Base-by-base conservation (phyloP, 1,140 invertebrate species). In the Reticulitermes speratus region DNA sequence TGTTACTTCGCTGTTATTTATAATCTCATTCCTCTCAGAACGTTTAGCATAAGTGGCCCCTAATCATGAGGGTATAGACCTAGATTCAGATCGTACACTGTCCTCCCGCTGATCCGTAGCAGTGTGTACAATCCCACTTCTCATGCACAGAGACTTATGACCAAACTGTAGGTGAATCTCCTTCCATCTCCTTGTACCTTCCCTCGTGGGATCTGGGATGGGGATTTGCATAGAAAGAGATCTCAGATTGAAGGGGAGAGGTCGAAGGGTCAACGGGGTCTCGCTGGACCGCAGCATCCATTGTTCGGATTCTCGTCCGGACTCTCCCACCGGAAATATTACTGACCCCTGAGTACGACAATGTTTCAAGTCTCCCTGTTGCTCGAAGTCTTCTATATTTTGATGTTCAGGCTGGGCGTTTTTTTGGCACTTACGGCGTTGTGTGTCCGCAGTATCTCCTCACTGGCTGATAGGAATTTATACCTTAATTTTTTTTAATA, bases 191-290 rank as follows among this genome's bases (percentile, higher is more conserved):
- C 65, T 65, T 23, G 45, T 48, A 11, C 45, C 3, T 48, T 48
- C 45, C 52, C 52, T 55, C 52, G 19, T 75, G n/a, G 65, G 65
- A 75, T 30, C 25, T n/a, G n/a, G 65, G 65, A 25, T 75, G 65
- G n/a, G 52, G 65, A 75, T 75, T 75, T 75, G 65, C 65, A 75
- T 75, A 75, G 65, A 75, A 75, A 30, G 65, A 75, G n/a, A 75
- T 75, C 65, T 75, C 25, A n/a, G 65, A 30, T n/a, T 75, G 65
- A 75, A 75, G 65, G 65, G 11, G n/a, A 11, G 65, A 30, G 65
- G n/a, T 25, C 2, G 25, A 30, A 7, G 65, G 65, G 65, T 75
- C 65, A 75, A 25, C n/a, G 25, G 65, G 65, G 65, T 75, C 65
- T 0, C 52, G 65, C 65, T 30, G 65, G 65, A 75, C 65, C 65